These are phyloP conservation scores for Pedionomus torquatus DNA, from an alignment of 2,113 vertebrate species.

Conservation along the genomic window DNA sequence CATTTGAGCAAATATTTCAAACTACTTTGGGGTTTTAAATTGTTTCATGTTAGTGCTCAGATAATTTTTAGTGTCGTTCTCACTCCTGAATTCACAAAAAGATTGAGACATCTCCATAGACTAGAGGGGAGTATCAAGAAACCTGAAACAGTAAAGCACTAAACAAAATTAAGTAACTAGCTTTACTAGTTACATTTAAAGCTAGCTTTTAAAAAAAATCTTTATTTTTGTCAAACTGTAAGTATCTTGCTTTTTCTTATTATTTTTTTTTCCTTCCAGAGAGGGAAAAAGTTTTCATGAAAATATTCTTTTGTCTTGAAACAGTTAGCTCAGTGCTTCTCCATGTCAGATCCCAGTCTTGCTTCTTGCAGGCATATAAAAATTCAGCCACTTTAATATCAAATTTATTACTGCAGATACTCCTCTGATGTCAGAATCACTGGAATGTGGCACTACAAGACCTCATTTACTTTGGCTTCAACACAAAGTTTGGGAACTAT, in stretches of 20 bases:
- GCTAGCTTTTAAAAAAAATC: background rate
- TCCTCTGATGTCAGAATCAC: slow-evolving; percentile 51
- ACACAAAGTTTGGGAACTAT: slow-evolving; percentile 14
- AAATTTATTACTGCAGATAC: slow-evolving; percentile 20
- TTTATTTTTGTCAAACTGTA: background rate
- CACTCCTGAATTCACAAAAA: background rate
- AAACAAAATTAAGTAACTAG: background rate
- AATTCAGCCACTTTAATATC: background rate
- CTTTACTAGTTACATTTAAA: background rate
- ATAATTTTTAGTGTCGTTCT: background rate
- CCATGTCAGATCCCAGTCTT: background rate
- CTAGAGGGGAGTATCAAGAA: background rate
- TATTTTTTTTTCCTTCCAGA: background rate
- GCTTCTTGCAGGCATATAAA: background rate
- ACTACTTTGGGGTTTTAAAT: background rate
- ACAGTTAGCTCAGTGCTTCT: background rate
- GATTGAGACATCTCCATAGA: background rate
- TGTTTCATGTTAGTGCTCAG: background rate
- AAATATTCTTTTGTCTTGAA: background rate
- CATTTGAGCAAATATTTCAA: background rate
- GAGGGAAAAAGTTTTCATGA: background rate
- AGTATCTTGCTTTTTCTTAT: background rate
- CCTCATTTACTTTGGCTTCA: slow-evolving; percentile 55
- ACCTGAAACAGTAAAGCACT: background rate
- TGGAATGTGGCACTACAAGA: slow-evolving; percentile 61